Evolutionary conservation across 2,888 invertebrate genomes (phyloP).

Genomic region (Euspilapteryx auroguttella): DNA sequence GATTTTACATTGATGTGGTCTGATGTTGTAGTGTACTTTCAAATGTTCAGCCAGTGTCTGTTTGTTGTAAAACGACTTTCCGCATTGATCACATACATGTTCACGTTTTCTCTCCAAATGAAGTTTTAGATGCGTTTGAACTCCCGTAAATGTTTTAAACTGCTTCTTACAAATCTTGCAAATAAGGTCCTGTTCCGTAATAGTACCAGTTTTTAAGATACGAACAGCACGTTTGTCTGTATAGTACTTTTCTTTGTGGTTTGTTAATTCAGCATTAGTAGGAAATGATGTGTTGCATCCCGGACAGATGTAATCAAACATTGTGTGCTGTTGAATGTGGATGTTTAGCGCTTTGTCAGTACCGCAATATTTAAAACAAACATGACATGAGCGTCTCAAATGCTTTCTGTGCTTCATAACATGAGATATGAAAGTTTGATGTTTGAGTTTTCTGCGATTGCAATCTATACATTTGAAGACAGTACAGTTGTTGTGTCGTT

Average conservation of each 20-base stretch:
- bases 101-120: slow-evolving; percentile 8
- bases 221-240: slow-evolving; percentile 16
- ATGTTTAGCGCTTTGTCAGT: slow-evolving; percentile 12
- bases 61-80: slow-evolving; percentile 26
- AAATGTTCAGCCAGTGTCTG: slow-evolving; percentile 21
- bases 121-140: slow-evolving; percentile 12
- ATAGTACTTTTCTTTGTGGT: slow-evolving; percentile 18
- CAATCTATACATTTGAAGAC: slow-evolving; percentile 69
- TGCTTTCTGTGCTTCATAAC: slow-evolving; percentile 62
- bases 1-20: slow-evolving; percentile 29
- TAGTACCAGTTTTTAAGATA: slow-evolving; percentile 11
- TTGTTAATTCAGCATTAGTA: slow-evolving; percentile 15
- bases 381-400: slow-evolving; percentile 45
- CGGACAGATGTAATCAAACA: slow-evolving; percentile 16
- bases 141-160: slow-evolving; percentile 19
- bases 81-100: slow-evolving; percentile 33
- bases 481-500: slow-evolving; percentile 61
- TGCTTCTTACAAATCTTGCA: slow-evolving; percentile 28
- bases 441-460: slow-evolving; percentile 19
- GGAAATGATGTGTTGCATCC: slow-evolving; percentile 27
- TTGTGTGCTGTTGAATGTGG: slow-evolving; percentile 17
- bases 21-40: slow-evolving; percentile 8
- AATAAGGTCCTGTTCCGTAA: slow-evolving; percentile 13
- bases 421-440: slow-evolving; percentile 57
- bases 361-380: slow-evolving; percentile 20